Evolutionary conservation across 1,140 invertebrate species (phyloP).

Genomic region (Metopolophium dirhodum): DNA sequence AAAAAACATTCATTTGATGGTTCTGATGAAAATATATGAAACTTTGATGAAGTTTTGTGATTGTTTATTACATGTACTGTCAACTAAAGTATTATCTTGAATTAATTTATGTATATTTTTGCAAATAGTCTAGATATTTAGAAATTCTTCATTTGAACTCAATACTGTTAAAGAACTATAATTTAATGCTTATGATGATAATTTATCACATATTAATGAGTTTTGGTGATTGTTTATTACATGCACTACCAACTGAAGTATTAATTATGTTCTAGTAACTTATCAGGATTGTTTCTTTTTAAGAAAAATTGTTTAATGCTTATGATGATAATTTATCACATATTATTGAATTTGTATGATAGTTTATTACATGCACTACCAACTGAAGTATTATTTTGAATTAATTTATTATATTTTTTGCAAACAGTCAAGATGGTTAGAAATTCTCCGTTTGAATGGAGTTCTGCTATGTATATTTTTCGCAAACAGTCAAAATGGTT

Average conservation of each 20-base stretch:
- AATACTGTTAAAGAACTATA: background rate
- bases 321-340: background rate
- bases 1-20: background rate
- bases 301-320: background rate
- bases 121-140: background rate
- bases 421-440: too few species aligned
- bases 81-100: background rate
- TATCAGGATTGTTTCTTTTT: too few species aligned
- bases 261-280: too few species aligned
- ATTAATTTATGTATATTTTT: too few species aligned
- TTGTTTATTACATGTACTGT: slow-evolving; percentile 13
- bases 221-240: slow-evolving; percentile 14
- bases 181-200: slow-evolving; percentile 22
- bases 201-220: background rate
- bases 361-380: slow-evolving; percentile 38
- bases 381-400: background rate
- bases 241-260: slow-evolving; percentile 52
- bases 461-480: too few species aligned
- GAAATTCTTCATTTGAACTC: background rate
- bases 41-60: background rate
- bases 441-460: too few species aligned
- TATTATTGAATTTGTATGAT: background rate
- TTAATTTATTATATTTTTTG: too few species aligned
- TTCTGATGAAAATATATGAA: background rate
- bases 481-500: too few species aligned